Conservation (phyloP, 2,797 vertebrate species). For the Squalus acanthias region DNA sequence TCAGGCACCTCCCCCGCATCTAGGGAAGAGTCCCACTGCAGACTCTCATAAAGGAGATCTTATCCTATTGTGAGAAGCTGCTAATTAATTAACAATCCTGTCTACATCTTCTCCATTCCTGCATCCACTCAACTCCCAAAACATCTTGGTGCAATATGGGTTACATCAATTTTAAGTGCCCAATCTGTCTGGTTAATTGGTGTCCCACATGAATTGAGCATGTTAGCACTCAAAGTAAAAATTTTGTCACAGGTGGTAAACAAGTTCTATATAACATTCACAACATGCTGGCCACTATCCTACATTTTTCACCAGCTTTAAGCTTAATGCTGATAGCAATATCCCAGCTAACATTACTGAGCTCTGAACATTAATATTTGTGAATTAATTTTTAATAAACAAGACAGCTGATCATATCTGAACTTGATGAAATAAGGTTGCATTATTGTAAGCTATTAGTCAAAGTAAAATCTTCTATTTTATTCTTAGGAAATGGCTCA, state of each 20-base stretch:
- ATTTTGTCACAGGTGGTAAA: not conserved
- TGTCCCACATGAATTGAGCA: not conserved
- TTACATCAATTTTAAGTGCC: not conserved
- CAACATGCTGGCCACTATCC: not conserved
- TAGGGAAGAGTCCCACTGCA: too few species aligned
- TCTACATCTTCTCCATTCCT: too few species aligned
- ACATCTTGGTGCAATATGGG: not conserved
- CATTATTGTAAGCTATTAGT: not conserved
- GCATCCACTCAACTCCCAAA: too few species aligned
- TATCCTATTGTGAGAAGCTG: too few species aligned
- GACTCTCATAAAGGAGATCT: too few species aligned
- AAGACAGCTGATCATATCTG: not conserved
- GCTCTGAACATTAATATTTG: not conserved
- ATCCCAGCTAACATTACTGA: not conserved
- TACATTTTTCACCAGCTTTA: not conserved
- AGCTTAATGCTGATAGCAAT: not conserved
- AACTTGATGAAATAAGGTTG: not conserved
- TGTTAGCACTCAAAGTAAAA: not conserved
- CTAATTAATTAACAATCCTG: too few species aligned
- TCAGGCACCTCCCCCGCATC: too few species aligned
- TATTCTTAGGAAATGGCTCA: slow-evolving; percentile 79
- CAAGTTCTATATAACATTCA: not conserved
- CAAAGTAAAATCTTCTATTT: slow-evolving; percentile 52
- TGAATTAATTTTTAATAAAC: not conserved
- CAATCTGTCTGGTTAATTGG: not conserved